These are phyloP conservation scores for Galeruca laticollis DNA, from an alignment of 2,888 invertebrate species.

Conservation along the genomic window DNA sequence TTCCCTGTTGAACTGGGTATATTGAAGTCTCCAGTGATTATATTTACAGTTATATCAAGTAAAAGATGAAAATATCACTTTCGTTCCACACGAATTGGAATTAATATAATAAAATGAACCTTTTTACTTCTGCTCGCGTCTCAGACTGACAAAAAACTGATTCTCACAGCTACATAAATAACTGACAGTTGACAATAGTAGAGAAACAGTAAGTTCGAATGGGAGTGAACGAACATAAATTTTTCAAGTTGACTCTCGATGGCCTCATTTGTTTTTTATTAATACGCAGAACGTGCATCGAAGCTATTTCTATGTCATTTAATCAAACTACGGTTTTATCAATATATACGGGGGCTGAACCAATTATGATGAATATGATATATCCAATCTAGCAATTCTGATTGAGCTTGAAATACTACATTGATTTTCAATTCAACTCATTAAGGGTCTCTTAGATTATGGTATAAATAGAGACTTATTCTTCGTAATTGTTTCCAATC, in stretches of 20 bases:
- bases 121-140: neutral
- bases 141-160: slow-evolving; percentile 1
- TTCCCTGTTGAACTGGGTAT: no score
- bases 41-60: neutral
- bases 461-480: no score
- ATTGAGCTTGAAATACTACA: no score
- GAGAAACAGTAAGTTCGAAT: neutral
- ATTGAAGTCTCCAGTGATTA: no score
- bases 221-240: neutral
- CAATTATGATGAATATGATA: neutral
- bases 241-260: neutral
- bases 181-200: neutral
- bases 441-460: no score
- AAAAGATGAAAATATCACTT: neutral
- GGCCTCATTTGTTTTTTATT: neutral
- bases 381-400: no score
- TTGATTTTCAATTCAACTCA: no score
- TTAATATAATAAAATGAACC: neutral
- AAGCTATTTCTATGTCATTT: neutral
- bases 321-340: neutral
- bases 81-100: neutral
- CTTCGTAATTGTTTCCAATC: no score
- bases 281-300: neutral
- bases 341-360: neutral
- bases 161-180: neutral